Percentiles rank a stretch among this genome's conserved stretches.
These are phyloP conservation scores for Tragelaphus eurycerus DNA, from an alignment of 2,797 vertebrate species.

Conservation along the genomic window DNA sequence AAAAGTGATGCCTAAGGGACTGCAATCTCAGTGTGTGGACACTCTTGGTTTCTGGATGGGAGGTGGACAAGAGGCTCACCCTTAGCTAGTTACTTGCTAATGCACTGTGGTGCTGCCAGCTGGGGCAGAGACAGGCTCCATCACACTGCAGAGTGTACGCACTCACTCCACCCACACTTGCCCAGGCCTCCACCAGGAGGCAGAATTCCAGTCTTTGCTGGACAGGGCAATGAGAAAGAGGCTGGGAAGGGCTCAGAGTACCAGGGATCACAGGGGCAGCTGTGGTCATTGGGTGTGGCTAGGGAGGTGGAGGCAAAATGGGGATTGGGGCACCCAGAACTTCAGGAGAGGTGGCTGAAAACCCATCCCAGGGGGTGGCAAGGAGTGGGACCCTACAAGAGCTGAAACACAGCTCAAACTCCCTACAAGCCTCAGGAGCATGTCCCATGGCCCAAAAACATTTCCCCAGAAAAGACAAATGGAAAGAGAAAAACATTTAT, in stretches of 20 bases:
- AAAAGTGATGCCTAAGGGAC: neutral
- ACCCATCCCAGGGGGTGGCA: neutral
- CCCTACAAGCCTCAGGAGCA: neutral
- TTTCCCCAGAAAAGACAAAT: neutral
- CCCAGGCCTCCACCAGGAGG: neutral
- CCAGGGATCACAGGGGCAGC: neutral
- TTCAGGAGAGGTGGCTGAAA: neutral
- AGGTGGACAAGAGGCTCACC: too few relatives aligned
- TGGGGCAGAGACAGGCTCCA: neutral
- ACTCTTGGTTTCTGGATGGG: neutral
- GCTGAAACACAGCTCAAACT: neutral
- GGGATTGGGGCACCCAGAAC: neutral
- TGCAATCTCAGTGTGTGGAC: neutral
- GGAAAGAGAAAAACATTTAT: neutral
- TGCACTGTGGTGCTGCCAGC: too few relatives aligned
- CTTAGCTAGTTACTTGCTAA: neutral
- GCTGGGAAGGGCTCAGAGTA: neutral
- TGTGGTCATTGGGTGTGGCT: rapidly evolving
- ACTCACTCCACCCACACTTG: neutral
- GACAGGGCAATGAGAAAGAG: neutral
- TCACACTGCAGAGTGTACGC: neutral
- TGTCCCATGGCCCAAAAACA: too few relatives aligned
- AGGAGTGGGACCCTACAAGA: neutral
- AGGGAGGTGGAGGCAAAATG: neutral
- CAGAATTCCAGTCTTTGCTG: neutral